A percentile compares a stretch with the other conserved stretches of the same genome.
Conservation (phyloP, 2,113 vertebrate species). For the Triplophysa dalaica region DNA sequence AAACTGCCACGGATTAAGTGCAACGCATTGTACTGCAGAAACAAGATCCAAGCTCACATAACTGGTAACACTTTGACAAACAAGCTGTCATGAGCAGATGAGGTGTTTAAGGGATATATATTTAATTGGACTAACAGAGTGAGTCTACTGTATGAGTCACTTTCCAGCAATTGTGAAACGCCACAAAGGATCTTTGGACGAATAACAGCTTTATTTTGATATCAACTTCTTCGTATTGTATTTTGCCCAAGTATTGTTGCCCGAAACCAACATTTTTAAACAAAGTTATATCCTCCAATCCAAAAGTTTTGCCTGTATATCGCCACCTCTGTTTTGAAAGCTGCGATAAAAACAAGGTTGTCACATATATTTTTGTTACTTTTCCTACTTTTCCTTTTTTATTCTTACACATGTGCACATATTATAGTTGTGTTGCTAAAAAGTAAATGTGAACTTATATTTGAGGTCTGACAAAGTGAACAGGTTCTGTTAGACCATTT, state of each 20-base stretch:
- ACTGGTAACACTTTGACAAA: neutral
- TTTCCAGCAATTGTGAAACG: slow-evolving; percentile 14
- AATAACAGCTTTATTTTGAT: neutral
- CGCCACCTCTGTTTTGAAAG: too few species aligned
- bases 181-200: neutral
- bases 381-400: too few species aligned
- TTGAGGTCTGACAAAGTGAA: too few species aligned
- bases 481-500: too few species aligned
- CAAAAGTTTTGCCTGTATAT: too few species aligned
- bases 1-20: neutral
- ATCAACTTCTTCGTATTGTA: neutral
- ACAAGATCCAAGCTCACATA: neutral
- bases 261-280: too few species aligned
- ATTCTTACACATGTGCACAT: too few species aligned
- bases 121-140: slow-evolving; percentile 19
- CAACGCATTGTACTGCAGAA: slow-evolving; percentile 3
- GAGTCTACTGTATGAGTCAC: slow-evolving; percentile 8
- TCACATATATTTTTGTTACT: too few species aligned
- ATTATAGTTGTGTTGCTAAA: too few species aligned
- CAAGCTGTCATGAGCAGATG: neutral
- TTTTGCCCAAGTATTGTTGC: neutral
- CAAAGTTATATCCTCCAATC: too few species aligned
- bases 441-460: too few species aligned
- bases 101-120: neutral
- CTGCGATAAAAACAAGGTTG: too few species aligned